A percentile compares a stretch with the other conserved stretches of the same genome.
phyloP scores from a whole-genome alignment of 2,113 vertebrate species.

The Pelobates fuscus region DNA sequence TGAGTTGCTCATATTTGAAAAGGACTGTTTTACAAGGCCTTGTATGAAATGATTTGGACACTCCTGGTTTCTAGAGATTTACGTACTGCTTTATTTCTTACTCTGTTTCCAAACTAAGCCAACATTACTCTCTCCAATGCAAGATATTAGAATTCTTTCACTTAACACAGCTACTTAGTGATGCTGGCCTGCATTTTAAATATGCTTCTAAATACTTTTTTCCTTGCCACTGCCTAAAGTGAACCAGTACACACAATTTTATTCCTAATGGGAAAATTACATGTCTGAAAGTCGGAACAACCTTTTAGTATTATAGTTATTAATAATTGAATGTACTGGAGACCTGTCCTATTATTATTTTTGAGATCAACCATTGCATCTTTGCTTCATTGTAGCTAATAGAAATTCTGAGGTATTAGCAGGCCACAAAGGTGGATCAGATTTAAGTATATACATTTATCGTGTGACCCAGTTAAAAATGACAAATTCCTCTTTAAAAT shows the following conservation, averaged over 20 bases:
- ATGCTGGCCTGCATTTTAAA: too few species aligned
- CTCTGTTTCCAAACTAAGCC: too few species aligned
- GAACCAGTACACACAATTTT: background rate
- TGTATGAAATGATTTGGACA: too few species aligned
- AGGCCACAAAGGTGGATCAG: background rate
- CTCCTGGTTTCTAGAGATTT: too few species aligned
- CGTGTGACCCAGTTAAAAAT: background rate
- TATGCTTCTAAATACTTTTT: too few species aligned
- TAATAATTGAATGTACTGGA: conserved; percentile 21
- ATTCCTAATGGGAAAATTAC: conserved; percentile 2
- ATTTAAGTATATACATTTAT: background rate
- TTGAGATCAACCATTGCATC: background rate
- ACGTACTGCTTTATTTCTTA: too few species aligned
- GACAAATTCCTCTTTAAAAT: background rate
- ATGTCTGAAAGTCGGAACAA: conserved; percentile 9
- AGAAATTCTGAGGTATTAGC: background rate
- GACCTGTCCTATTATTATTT: conserved; percentile 4
- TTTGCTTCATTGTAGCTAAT: background rate
- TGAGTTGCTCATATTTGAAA: too few species aligned
- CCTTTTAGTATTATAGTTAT: conserved; percentile 11
- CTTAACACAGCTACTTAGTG: too few species aligned
- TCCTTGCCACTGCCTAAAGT: too few species aligned
- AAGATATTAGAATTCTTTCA: too few species aligned
- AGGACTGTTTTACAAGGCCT: too few species aligned
- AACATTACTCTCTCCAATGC: too few species aligned